Base-by-base conservation (phyloP, 2,797 vertebrate genomes). In the Loriculus beryllinus region DNA sequence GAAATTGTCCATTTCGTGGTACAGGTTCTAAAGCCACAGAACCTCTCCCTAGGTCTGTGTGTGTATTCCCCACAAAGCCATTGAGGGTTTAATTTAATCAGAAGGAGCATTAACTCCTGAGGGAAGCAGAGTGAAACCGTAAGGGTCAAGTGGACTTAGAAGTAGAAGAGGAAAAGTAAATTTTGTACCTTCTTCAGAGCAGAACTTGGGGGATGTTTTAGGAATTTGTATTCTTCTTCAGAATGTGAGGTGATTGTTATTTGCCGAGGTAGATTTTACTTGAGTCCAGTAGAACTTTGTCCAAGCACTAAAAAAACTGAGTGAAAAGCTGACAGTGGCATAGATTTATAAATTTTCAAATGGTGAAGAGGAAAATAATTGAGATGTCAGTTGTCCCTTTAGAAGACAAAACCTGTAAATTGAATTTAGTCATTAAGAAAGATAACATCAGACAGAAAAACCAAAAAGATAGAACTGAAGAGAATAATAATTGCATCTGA, bases 401-500 rank as follows among this genome's bases (percentile, higher is more conserved):
- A 88, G 91, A 91, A 81, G 51, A 77, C 6, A 59, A 94, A 84
- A 49, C 3, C 13, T 37, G 54, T 91, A 90, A 96, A 96, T 86
- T 92, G 40, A 94, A 68, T 92, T 90, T 82, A 82, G 11, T 69
- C 65, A 11, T 74, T 88, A 75, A 95, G 80, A 92, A 43, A 97
- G 98, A 98, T 97, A 98, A 97, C 97, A 98, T 96, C 48, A 92
- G 56, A 68, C 86, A 83, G 60, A 74, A 91, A 91, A 94, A 78
- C n/a, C 72, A 76, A 85, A 84, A 91, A 85, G 84, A 54, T 86
- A 92, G 93, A 96, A 97, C 75, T 92, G 96, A 98, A 98, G 97
- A 98, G 97, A 98, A 98, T 98, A 98, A 98, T 99, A 98, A 98
- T 98, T 98, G 97, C 98, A 97, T 98, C 98, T 99, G 98, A 98